Conservation (phyloP, 2,888 invertebrate genomes). For the Papilio demoleus region DNA sequence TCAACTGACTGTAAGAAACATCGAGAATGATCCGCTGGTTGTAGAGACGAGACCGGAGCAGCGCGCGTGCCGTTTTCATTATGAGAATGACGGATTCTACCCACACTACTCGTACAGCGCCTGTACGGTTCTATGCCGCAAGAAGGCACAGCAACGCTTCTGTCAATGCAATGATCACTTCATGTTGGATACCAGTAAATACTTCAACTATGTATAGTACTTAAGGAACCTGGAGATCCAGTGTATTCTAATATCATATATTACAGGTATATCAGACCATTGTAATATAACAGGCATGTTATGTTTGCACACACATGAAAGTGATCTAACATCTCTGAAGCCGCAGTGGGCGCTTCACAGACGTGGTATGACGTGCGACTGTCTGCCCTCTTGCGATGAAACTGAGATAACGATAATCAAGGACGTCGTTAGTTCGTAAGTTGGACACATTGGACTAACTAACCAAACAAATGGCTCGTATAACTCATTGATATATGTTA, state of each 20-base stretch:
- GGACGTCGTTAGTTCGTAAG: conserved; percentile 73
- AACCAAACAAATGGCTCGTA: conserved; percentile 34
- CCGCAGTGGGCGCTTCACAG: conserved; percentile 84
- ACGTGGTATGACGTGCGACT: conserved; percentile 86
- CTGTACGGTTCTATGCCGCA: conserved; percentile 88
- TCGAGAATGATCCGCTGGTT: conserved; percentile 87
- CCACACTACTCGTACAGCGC: conserved; percentile 88
- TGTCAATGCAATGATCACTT: conserved; percentile 89
- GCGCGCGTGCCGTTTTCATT: conserved; percentile 87
- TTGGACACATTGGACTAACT: conserved; percentile 35
- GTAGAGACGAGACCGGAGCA: conserved; percentile 84
- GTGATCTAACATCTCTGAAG: conserved; percentile 85
- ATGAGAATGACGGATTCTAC: conserved; percentile 86
- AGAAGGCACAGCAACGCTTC: conserved; percentile 82
- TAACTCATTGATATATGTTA: too few species aligned
- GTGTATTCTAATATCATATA: not conserved
- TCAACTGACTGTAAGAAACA: conserved; percentile 82
- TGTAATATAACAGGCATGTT: conserved; percentile 87
- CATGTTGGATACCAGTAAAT: conserved; percentile 85
- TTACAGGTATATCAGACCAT: conserved; percentile 73
- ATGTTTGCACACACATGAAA: conserved; percentile 85
- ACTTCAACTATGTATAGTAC: not conserved
- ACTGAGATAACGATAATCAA: conserved; percentile 86
- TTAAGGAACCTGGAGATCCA: not conserved
- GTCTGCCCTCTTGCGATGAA: conserved; percentile 88